These are phyloP conservation scores for Spermophilus dauricus DNA, from an alignment of 2,113 vertebrate species.

Conservation along the genomic window DNA sequence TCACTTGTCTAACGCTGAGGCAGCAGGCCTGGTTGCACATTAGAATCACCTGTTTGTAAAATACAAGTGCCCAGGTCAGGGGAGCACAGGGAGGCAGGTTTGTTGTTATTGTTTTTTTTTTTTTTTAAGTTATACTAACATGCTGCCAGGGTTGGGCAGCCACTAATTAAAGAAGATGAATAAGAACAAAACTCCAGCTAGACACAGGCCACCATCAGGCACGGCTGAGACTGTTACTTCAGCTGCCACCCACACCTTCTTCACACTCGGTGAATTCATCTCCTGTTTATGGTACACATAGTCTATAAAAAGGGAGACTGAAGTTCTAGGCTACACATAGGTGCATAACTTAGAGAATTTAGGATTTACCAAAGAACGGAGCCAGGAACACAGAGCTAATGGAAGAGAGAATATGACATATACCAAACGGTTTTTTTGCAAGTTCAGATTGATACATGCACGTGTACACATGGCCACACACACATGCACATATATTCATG, in stretches of 20 bases:
- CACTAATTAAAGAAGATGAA: background rate
- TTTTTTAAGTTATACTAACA: background rate
- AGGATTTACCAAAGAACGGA: too few species aligned
- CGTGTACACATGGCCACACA: fast-evolving
- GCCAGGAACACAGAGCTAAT: background rate
- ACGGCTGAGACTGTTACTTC: background rate
- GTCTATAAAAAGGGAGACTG: background rate
- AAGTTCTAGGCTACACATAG: background rate
- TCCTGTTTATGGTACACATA: too few species aligned
- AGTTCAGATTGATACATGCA: background rate
- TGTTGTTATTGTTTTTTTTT: background rate
- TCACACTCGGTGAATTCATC: background rate
- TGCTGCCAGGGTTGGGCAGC: too few species aligned
- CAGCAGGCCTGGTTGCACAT: too few species aligned
- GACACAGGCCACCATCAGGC: background rate
- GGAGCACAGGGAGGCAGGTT: background rate
- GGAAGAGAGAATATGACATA: background rate
- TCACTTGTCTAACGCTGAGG: background rate
- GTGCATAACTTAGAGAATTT: background rate
- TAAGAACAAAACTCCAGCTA: background rate
- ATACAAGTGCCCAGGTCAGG: background rate
- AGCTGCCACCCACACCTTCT: too few species aligned
- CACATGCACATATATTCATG: background rate
- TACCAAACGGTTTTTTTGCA: background rate
- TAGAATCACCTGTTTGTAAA: background rate